Base-by-base conservation (phyloP, 1,140 invertebrate genomes). In the Neoseiulus cucumeris region DNA sequence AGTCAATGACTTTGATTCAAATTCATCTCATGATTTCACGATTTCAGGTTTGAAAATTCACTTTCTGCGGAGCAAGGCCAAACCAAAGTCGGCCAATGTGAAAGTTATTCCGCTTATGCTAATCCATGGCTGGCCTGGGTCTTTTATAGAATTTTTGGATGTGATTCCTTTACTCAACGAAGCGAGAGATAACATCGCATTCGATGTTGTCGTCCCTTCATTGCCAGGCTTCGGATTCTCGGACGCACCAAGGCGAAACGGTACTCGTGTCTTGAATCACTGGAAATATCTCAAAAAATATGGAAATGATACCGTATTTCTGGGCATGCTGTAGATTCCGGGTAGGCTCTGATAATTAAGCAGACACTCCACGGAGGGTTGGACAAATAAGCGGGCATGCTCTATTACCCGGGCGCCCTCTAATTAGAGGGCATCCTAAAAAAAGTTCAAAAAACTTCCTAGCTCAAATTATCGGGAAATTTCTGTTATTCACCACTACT, bases 71-170 rank as follows among this genome's bases (percentile, higher is more conserved):
- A 45, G n/a, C 33, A 28, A 4, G 28, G 18, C 14, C 5, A 14
- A 18, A 67, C 17, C 17, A n/a, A 6, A 9, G 14, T 18, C 18
- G 14, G 30, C 28, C 22, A 5, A 67, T 64, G 6, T 71, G 0
- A 68, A 68, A 51, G 66, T 82, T 0, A 68, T 85, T 2, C 87
- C 87, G 0, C 45, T 91, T 22, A 71, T 93, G 0, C 25, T 94
- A 1, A 70, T 89, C 4, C 89, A 94, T 72, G 90, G 91, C 17
- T 95, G 90, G 91, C 91, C 91, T 1, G 89, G 88, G 0, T 87
- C 86, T 0, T 79, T 92, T 1, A 78, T 85, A 9, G 89, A 93
- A 74, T 92, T 91, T 73, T 85, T 87, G 68, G 85, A 88, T 70
- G 78, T 89, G 0, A 83, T 87, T 64, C 85, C 85, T 0, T 65